Conservation (phyloP, 1,140 invertebrate genomes). For the Plutomurus gul region DNA sequence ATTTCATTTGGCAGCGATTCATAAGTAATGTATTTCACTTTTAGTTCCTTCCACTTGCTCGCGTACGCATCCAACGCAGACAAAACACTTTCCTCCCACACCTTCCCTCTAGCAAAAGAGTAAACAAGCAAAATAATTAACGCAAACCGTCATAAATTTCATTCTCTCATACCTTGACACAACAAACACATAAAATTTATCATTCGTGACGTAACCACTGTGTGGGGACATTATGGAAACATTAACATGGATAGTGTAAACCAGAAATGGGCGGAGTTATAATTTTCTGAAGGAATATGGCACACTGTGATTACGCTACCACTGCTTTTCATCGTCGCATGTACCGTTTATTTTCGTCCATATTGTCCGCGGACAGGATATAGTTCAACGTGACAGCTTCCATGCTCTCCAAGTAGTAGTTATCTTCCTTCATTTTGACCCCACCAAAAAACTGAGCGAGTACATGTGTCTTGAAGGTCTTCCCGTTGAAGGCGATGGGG, state of each 20-base stretch:
- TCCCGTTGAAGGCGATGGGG: neutral
- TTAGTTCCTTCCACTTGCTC: neutral
- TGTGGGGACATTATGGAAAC: too few species aligned
- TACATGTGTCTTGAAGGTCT: constrained; percentile 4
- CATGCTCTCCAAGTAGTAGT: neutral
- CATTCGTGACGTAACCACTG: too few species aligned
- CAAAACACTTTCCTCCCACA: neutral
- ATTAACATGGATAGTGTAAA: too few species aligned
- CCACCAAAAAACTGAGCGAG: neutral
- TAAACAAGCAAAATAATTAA: too few species aligned
- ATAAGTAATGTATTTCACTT: neutral
- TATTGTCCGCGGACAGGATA: neutral
- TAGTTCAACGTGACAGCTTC: neutral
- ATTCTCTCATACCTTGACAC: neutral
- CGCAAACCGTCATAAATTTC: neutral
- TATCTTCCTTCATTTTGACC: neutral
- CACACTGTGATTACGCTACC: too few species aligned
- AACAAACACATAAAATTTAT: neutral
- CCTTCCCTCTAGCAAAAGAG: neutral
- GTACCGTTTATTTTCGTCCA: neutral
- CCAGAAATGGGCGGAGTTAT: too few species aligned
- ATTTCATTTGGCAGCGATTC: neutral
- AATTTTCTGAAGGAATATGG: too few species aligned
- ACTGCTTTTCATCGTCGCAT: too few species aligned
- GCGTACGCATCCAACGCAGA: neutral